Percentiles rank a stretch among this genome's conserved stretches.
phyloP scores from a whole-genome alignment of 2,888 invertebrate species.

The Nineta flava region DNA sequence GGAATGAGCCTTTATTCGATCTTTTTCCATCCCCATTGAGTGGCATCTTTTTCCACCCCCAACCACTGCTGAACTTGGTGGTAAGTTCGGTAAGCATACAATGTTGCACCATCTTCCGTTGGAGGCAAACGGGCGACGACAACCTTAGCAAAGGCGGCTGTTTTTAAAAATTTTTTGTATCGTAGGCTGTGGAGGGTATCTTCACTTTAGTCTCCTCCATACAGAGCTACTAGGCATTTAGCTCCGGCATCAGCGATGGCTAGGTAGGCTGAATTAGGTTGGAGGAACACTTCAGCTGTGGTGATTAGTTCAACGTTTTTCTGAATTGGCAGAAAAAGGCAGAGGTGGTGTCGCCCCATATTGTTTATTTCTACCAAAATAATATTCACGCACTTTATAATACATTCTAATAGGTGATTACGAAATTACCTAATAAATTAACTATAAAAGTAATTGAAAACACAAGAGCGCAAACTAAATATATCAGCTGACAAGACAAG shows the following conservation, averaged over 20 bases:
- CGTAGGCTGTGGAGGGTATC: neutral
- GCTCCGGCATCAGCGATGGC: neutral
- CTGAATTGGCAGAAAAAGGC: slow-evolving; percentile 6
- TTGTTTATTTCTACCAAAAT: neutral
- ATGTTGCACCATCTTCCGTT: neutral
- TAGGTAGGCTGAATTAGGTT: neutral
- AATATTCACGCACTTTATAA: neutral
- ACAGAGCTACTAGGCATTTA: neutral
- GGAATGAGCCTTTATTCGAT: neutral
- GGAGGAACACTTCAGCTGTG: neutral
- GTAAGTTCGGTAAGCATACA: slow-evolving; percentile 1
- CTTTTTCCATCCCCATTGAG: too few relatives aligned
- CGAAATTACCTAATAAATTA: too few relatives aligned
- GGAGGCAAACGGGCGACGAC: neutral
- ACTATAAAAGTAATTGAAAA: neutral
- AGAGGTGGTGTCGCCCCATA: slow-evolving; percentile 9
- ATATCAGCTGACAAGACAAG: neutral
- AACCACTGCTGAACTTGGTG: slow-evolving; percentile 9
- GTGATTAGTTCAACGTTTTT: neutral
- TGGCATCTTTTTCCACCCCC: slow-evolving; percentile 3
- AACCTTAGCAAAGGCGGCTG: neutral
- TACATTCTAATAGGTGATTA: too few relatives aligned
- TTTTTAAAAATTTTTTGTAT: neutral
- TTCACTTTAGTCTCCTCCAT: neutral
- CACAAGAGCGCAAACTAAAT: neutral